A percentile compares a stretch with the other conserved stretches of the same genome.
These are phyloP conservation scores for Perca fluviatilis DNA, from an alignment of 2,113 vertebrate species.

Conservation along the genomic window DNA sequence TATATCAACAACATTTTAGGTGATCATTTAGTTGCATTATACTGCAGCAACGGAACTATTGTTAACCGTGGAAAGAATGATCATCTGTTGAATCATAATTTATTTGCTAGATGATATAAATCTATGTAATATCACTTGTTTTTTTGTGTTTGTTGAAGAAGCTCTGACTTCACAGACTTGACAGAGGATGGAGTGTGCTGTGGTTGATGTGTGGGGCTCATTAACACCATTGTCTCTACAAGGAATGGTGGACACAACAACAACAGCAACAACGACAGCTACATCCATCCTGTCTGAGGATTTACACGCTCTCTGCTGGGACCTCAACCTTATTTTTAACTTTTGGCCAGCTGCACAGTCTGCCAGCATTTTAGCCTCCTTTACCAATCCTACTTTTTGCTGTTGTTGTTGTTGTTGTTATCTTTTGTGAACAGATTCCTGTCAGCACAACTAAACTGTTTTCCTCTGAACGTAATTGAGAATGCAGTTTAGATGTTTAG, in stretches of 20 bases:
- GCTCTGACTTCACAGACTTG: too few species aligned
- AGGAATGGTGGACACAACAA: constrained; percentile 50
- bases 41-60: too few species aligned
- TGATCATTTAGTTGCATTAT: too few species aligned
- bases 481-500: too few species aligned
- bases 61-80: too few species aligned
- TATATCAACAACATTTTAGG: too few species aligned
- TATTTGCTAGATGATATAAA: too few species aligned
- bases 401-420: background rate
- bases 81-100: too few species aligned
- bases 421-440: background rate
- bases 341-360: constrained; percentile 40
- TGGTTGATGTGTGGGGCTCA: constrained; percentile 68
- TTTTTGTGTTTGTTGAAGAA: too few species aligned
- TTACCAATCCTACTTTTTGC: background rate
- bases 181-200: constrained; percentile 21
- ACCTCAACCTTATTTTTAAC: constrained; percentile 49
- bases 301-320: constrained; percentile 29
- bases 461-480: too few species aligned
- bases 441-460: background rate
- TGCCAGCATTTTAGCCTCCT: constrained; percentile 6
- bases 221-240: constrained; percentile 68
- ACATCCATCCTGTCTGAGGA: constrained; percentile 66
- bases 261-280: constrained; percentile 41
- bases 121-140: too few species aligned